A percentile compares a stretch with the other conserved stretches of the same genome.
Conservation (phyloP, 2,113 vertebrate species). For the Montifringilla adamsi region DNA sequence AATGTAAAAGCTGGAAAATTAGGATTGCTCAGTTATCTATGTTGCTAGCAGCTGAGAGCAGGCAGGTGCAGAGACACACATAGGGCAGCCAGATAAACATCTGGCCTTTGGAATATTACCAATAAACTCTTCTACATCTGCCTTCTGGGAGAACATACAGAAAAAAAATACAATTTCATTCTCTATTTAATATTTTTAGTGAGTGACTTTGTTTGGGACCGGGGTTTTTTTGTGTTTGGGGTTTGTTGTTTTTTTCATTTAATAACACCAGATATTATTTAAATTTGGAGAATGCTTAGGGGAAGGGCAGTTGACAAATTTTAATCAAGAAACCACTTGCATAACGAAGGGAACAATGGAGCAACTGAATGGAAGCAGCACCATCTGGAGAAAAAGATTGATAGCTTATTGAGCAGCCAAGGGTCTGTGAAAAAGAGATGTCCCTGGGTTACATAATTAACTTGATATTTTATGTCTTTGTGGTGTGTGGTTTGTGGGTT, state of each 20-base stretch:
- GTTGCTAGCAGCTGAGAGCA: background rate
- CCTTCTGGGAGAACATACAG: background rate
- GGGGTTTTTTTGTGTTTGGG: background rate
- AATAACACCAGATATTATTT: background rate
- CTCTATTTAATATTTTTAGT: background rate
- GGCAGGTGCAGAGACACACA: background rate
- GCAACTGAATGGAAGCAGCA: conserved; percentile 18
- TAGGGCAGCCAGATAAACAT: background rate
- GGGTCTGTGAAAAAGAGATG: background rate
- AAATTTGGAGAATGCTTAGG: conserved; percentile 1
- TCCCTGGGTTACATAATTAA: conserved; percentile 3
- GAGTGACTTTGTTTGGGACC: background rate
- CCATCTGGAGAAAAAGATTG: conserved; percentile 31
- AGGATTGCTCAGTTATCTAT: background rate
- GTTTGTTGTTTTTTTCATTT: background rate
- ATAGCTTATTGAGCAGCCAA: background rate
- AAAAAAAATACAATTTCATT: background rate
- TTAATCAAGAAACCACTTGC: conserved; percentile 24
- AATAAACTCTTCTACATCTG: background rate
- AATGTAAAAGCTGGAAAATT: background rate
- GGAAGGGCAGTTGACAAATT: conserved; percentile 19
- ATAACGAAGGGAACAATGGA: background rate
- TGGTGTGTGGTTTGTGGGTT: background rate
- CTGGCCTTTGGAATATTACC: background rate
- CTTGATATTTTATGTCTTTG: conserved; percentile 2